Percentiles rank a stretch among this genome's conserved stretches.
These are phyloP conservation scores for Andrena bicolor DNA, from an alignment of 2,888 invertebrate genomes.

Conservation along the genomic window DNA sequence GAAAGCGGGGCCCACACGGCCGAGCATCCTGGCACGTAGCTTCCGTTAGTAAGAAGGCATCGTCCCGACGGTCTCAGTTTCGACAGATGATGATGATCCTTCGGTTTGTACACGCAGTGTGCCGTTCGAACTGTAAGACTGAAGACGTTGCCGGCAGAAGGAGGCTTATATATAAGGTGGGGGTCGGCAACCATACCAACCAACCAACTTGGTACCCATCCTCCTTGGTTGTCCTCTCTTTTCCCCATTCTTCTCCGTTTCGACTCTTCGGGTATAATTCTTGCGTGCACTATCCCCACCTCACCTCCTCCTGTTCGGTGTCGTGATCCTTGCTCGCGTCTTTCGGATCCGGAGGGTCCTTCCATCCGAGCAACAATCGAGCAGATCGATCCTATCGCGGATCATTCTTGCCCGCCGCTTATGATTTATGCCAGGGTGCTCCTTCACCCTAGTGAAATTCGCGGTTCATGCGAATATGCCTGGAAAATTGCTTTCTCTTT, in stretches of 20 bases:
- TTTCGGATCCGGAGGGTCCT: constrained; percentile 25
- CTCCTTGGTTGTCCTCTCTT: constrained; percentile 72
- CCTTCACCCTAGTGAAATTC: too few relatives aligned
- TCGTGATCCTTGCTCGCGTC: constrained; percentile 27
- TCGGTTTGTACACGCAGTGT: constrained; percentile 71
- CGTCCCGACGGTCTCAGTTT: constrained; percentile 47
- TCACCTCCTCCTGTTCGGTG: constrained; percentile 2
- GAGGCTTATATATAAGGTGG: constrained; percentile 82
- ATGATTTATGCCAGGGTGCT: neutral
- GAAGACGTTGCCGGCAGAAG: constrained; percentile 78
- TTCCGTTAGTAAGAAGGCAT: constrained; percentile 64
- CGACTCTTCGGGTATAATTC: constrained; percentile 60
- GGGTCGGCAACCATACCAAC: constrained; percentile 77
- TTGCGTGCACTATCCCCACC: constrained; percentile 53
- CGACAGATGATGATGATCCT: constrained; percentile 65
- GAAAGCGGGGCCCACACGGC: constrained; percentile 72
- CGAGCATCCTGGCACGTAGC: constrained; percentile 72
- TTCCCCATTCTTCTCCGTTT: constrained; percentile 66
- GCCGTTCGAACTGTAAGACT: constrained; percentile 80
- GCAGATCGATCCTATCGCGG: constrained; percentile 15
- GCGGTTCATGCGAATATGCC: neutral
- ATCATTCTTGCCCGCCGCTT: neutral
- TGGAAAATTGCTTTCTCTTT: neutral
- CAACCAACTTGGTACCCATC: constrained; percentile 77
- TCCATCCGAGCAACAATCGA: neutral